phyloP scores from a whole-genome alignment of 2,113 vertebrate genomes.

The Silurus meridionalis region DNA sequence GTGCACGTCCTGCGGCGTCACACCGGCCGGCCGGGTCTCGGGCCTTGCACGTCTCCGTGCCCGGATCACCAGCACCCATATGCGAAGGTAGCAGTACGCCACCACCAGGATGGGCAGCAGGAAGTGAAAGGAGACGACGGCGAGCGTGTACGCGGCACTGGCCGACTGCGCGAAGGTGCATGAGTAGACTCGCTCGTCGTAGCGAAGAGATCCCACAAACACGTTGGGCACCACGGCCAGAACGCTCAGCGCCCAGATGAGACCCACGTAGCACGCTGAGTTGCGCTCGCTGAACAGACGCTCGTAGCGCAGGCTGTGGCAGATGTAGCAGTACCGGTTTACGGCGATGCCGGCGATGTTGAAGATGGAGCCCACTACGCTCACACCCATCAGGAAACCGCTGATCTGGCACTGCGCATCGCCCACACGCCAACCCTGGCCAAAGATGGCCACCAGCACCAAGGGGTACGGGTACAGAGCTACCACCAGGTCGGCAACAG shows the following conservation, averaged over 20 bases:
- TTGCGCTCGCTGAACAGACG: slow-evolving; percentile 89
- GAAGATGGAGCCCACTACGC: slow-evolving; percentile 94
- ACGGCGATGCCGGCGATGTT: slow-evolving; percentile 95
- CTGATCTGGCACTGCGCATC: slow-evolving; percentile 92
- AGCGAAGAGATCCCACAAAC: slow-evolving; percentile 86
- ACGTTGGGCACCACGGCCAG: slow-evolving; percentile 90
- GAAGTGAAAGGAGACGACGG: slow-evolving; percentile 95
- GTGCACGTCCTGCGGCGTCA: slow-evolving; percentile 88
- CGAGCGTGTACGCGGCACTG: slow-evolving; percentile 89
- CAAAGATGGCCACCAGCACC: slow-evolving; percentile 88
- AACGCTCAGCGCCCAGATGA: slow-evolving; percentile 89
- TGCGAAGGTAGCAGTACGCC: slow-evolving; percentile 92
- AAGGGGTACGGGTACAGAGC: slow-evolving; percentile 94
- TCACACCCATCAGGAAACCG: slow-evolving; percentile 93
- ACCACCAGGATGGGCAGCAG: slow-evolving; percentile 90
- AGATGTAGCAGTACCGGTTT: slow-evolving; percentile 96
- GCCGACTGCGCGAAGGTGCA: slow-evolving; percentile 91
- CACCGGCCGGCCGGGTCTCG: slow-evolving; percentile 77
- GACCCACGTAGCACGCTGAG: slow-evolving; percentile 84
- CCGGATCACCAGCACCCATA: slow-evolving; percentile 94
- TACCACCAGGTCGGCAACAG: slow-evolving; percentile 92
- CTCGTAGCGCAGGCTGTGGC: slow-evolving; percentile 93
- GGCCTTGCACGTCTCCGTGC: slow-evolving; percentile 87
- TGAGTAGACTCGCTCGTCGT: slow-evolving; percentile 90
- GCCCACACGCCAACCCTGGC: slow-evolving; percentile 89